These are phyloP conservation scores for Neosilurus mollespiculum DNA, from an alignment of 2,797 vertebrate genomes.

Conservation along the genomic window DNA sequence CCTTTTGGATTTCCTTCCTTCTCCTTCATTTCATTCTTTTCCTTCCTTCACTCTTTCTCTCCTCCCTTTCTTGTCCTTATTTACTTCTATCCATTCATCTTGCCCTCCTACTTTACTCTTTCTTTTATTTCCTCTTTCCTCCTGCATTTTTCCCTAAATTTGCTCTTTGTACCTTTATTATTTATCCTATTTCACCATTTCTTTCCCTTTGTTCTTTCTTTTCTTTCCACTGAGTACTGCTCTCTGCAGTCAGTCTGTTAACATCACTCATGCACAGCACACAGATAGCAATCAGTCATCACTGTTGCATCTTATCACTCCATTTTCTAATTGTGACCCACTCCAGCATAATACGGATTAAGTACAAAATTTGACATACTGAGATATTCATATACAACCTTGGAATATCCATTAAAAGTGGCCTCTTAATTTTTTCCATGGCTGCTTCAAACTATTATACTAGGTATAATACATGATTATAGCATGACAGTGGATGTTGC, in stretches of 20 bases:
- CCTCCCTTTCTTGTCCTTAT: background rate
- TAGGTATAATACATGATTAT: no score
- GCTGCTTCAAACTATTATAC: no score
- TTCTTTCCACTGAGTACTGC: background rate
- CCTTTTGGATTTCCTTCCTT: background rate
- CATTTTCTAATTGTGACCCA: background rate
- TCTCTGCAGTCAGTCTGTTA: background rate
- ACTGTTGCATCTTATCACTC: background rate
- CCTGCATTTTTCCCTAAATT: background rate
- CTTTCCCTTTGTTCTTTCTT: background rate
- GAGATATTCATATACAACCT: no score
- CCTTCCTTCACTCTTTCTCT: background rate
- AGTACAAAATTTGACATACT: no score
- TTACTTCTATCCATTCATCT: no score
- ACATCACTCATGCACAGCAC: background rate
- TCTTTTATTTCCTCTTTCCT: background rate
- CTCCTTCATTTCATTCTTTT: no score
- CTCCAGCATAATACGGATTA: no score
- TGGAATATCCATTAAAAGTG: no score
- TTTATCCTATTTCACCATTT: background rate
- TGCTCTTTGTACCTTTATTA: background rate
- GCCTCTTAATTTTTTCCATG: no score
- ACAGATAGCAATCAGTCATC: background rate
- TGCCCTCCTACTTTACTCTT: no score
- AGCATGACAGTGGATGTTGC: no score